Base-by-base conservation (phyloP, 2,797 vertebrate genomes). In the Onychomys leucogaster region DNA sequence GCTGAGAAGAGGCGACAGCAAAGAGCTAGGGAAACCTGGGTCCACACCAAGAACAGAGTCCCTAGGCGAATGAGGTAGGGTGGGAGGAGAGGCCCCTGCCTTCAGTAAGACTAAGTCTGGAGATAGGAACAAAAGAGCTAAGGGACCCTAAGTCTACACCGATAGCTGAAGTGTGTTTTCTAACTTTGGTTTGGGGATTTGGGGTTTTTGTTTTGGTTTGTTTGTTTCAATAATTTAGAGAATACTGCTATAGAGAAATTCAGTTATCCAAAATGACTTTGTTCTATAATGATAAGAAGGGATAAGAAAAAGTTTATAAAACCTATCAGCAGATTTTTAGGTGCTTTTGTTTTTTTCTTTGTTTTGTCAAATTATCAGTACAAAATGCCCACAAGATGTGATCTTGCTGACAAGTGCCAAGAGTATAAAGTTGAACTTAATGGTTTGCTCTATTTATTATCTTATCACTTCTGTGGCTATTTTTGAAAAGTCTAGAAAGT, bases 401-500 rank as follows among this genome's bases (percentile, higher is more conserved):
- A 63, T 94, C 63, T 92, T 96, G 86, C n/a, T 93, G 25, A 81
- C 17, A 93, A 52, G 49, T 41, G 57, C 41, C 23, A 92, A 92
- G 37, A 32, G 73, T 80, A 90, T 92, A 91, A 97, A 91, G 21
- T 80, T 87, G 29, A 94, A 91, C 43, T 43, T 57, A 67, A 37
- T 94, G 55, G 52, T 4, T 94, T 86, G 41, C 1, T 65, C 46
- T 67, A 2, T 92, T 96, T 96, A 73, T 96, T 94, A 76, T 86
- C 63, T 94, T 5, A 85, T 93, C 27, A 91, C 16, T n/a, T 96
- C 14, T 90, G 8, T 41, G 84, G 14, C 78, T 91, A 46, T 75
- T 98, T 96, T 95, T 69, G 73, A 89, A 95, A 96, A 90, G 34
- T 94, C 34, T 13, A 83, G 37, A 81, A 94, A 92, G 13, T 94